These are phyloP conservation scores for Tragelaphus buxtoni DNA, from an alignment of 2,113 vertebrate species.

Conservation along the genomic window DNA sequence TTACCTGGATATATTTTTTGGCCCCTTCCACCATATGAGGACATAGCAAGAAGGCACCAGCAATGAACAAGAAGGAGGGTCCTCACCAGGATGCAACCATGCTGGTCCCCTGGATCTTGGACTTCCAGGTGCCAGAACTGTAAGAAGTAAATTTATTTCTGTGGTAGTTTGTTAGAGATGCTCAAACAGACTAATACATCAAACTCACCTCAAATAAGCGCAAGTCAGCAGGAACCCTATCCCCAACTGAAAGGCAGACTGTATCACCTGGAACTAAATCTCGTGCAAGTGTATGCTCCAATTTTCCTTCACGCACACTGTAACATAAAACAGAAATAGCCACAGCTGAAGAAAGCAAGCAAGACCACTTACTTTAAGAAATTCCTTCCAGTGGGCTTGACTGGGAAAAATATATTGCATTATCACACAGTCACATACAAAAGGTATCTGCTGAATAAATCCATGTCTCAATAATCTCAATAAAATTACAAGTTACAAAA, in stretches of 20 bases:
- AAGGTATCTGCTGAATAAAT: background rate
- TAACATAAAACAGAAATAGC: conserved; percentile 7
- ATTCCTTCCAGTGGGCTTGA: background rate
- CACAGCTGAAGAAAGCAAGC: background rate
- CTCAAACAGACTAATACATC: background rate
- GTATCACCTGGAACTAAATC: conserved; percentile 98
- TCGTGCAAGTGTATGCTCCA: conserved; percentile 93
- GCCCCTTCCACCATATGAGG: background rate
- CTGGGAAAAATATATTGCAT: background rate
- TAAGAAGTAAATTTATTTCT: background rate
- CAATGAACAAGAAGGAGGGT: background rate
- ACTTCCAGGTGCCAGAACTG: background rate
- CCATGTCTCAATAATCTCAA: background rate
- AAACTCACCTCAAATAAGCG: conserved; percentile 91
- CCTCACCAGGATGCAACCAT: background rate
- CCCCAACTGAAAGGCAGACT: conserved; percentile 93
- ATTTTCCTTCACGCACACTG: conserved; percentile 90
- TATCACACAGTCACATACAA: background rate
- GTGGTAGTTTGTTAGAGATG: background rate
- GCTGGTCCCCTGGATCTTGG: background rate
- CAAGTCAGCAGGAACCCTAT: conserved; percentile 96
- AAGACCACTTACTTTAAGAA: background rate
- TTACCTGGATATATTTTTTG: background rate
- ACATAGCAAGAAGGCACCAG: background rate
- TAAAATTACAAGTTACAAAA: background rate